Percentiles rank a stretch among this genome's conserved stretches.
Evolutionary conservation across 92 coral and sea anemone species (phyloP).

Genomic region (Porites cylindrica): DNA sequence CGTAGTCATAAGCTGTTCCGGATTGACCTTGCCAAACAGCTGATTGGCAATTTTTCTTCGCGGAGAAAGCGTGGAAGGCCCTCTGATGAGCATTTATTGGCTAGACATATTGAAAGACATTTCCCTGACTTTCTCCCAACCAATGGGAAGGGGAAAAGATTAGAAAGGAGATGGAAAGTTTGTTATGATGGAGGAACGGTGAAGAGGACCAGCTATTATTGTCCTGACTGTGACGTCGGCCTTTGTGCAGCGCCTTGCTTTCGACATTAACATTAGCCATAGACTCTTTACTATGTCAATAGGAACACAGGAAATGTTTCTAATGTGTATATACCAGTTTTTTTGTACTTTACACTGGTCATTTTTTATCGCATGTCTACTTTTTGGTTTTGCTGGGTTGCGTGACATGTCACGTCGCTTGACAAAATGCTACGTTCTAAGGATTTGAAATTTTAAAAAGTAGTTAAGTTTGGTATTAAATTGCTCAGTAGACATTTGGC

Average conservation of each 20-base stretch:
- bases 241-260: neutral
- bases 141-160: constrained; percentile 52
- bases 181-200: neutral
- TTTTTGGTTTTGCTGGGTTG: neutral
- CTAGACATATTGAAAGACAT: constrained; percentile 45
- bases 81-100: constrained; percentile 29
- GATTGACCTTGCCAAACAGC: constrained; percentile 46
- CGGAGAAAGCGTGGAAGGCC: constrained; percentile 48
- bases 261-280: neutral
- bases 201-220: constrained; percentile 27
- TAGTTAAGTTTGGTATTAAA: neutral
- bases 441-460: neutral
- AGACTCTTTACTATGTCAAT: neutral
- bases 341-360: no score
- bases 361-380: no score
- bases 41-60: constrained; percentile 33
- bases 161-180: constrained; percentile 44
- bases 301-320: neutral
- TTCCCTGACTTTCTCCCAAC: constrained; percentile 57
- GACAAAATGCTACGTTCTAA: neutral
- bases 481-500: neutral
- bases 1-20: constrained; percentile 26
- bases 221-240: neutral
- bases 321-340: neutral
- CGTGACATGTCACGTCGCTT: no score